Evolutionary conservation across 2,888 invertebrate genomes (phyloP), one percentile per base, ranked within the genome.

Genomic region (Gandaritis pyraliata): DNA sequence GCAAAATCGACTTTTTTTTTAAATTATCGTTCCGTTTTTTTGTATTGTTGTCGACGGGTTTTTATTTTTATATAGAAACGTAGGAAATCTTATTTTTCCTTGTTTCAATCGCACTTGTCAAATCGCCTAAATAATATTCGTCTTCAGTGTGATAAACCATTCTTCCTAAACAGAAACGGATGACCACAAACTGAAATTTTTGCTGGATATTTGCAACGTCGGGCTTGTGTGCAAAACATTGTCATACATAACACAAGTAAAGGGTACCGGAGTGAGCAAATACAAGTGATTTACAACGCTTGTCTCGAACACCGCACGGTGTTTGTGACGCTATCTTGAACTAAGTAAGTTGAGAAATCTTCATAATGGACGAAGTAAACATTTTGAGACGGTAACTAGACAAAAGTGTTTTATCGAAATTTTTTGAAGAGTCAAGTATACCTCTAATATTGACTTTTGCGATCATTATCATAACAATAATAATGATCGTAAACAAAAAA

Each of bases 231-330:
- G 55, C 58, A 60, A 69, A 65, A 67, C 66, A 63, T 66, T 60
- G 50, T 57, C 66, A 63, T 65, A 65, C 65, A 43, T 16, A 43
- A 43, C 61, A 64, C 65, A 69, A 69, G 65, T 52, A 66, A 62
- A 64, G 60, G 46, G 46, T 55, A n/a, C 13, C 33, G 46, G 38
- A 38, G 52, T 55, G 65, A 54, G 61, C 53, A 61, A 66, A 59
- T 61, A 61, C 59, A 52, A 49, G 49, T 65, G 69, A 65, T 65
- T 66, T 66, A 66, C 64, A 65, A 51, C 61, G 58, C 59, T 64
- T 64, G 65, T 65, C 64, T 60, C 53, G 39, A 61, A 46, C 63
- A 64, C 46, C 54, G 41, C 30, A 46, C 62, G 30, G 23, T 53
- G 53, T 48, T 52, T 57, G 51, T 47, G 38, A 46, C 38, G 23